Evolutionary conservation across 1,140 invertebrate species (phyloP).

Genomic region (Bombyx mandarina): DNA sequence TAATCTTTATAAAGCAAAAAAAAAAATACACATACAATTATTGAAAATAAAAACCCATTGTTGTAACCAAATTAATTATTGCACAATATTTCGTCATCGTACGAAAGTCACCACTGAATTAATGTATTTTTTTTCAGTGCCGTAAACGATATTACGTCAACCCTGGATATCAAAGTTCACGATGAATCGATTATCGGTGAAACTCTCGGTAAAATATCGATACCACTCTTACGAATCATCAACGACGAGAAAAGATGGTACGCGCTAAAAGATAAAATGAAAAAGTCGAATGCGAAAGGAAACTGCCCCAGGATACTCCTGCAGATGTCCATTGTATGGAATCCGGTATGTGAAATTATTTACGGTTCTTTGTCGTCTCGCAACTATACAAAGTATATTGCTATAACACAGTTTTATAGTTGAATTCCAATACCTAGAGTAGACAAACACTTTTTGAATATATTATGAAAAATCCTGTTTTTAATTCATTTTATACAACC

Average conservation of each 20-base stretch:
- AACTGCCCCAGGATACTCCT: slow-evolving; percentile 67
- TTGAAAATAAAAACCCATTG: too few relatives aligned
- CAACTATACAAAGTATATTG: not conserved
- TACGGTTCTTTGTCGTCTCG: not conserved
- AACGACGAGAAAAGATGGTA: slow-evolving; percentile 61
- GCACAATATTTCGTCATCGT: too few relatives aligned
- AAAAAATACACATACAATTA: too few relatives aligned
- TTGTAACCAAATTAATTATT: too few relatives aligned
- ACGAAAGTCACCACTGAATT: not conserved
- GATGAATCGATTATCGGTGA: slow-evolving; percentile 67
- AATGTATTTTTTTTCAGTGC: slow-evolving; percentile 20
- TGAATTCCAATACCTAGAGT: too few relatives aligned
- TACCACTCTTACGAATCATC: slow-evolving; percentile 52
- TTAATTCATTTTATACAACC: too few relatives aligned
- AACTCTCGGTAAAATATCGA: slow-evolving; percentile 47
- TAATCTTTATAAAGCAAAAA: too few relatives aligned
- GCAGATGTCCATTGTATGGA: slow-evolving; percentile 58
- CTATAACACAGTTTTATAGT: too few relatives aligned
- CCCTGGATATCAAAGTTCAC: slow-evolving; percentile 45
- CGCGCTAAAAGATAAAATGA: slow-evolving; percentile 44
- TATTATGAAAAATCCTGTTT: too few relatives aligned
- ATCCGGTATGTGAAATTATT: slow-evolving; percentile 41
- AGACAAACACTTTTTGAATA: too few relatives aligned
- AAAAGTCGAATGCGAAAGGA: slow-evolving; percentile 39
- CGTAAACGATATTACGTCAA: slow-evolving; percentile 55